phyloP scores from a whole-genome alignment of 2,797 vertebrate species.

The Myripristis murdjan region DNA sequence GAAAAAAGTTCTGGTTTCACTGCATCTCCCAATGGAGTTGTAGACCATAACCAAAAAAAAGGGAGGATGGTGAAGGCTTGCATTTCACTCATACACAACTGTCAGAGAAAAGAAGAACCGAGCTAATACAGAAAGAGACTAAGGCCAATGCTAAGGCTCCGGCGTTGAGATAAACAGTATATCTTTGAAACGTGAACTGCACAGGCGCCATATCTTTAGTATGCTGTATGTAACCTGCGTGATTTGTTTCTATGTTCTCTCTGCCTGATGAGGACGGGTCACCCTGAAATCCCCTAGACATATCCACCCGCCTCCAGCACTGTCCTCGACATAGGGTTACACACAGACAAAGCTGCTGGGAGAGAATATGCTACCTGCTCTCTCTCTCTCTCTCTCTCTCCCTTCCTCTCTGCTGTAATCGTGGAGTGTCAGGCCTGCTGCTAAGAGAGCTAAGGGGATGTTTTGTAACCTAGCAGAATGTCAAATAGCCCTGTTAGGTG shows the following conservation, averaged over 20 bases:
- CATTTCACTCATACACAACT: slow-evolving; percentile 12
- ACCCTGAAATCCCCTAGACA: slow-evolving; percentile 75
- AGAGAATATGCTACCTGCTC: slow-evolving; percentile 71
- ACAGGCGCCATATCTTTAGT: slow-evolving; percentile 53
- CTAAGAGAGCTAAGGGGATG: slow-evolving; percentile 63
- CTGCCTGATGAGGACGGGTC: slow-evolving; percentile 70
- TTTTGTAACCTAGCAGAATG: slow-evolving; percentile 71
- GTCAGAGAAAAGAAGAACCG: not conserved
- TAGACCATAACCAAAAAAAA: too few species aligned
- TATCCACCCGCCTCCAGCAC: slow-evolving; percentile 65
- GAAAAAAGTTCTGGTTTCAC: too few species aligned
- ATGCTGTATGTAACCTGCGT: slow-evolving; percentile 49
- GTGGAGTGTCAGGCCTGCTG: slow-evolving; percentile 30
- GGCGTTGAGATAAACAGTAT: slow-evolving; percentile 30
- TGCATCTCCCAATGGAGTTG: too few species aligned
- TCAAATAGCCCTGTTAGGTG: slow-evolving; percentile 63
- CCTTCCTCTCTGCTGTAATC: not conserved
- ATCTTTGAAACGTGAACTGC: slow-evolving; percentile 1
- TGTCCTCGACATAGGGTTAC: slow-evolving; percentile 71
- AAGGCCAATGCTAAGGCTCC: not conserved
- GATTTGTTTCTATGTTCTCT: slow-evolving; percentile 51
- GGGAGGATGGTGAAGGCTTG: not conserved
- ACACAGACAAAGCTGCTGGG: slow-evolving; percentile 57
- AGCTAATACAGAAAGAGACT: slow-evolving; percentile 8
- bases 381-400: slow-evolving; percentile 16